Conservation (phyloP, 2,888 invertebrate species). For the Muschampia plurimacula region DNA sequence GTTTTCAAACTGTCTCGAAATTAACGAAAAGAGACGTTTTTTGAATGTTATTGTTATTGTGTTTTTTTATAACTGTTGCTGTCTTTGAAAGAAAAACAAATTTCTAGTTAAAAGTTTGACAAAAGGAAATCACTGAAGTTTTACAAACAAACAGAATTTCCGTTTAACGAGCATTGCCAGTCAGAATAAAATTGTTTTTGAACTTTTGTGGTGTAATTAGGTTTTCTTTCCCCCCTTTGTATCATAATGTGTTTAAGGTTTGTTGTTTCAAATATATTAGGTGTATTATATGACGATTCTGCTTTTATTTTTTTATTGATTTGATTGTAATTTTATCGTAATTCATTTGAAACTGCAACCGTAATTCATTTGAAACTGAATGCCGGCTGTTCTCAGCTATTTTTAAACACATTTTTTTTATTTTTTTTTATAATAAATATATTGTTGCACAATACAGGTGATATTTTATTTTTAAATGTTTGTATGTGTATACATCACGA, state of each 20-base stretch:
- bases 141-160: background rate
- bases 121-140: background rate
- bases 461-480: too few species aligned
- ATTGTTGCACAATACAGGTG: too few species aligned
- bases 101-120: background rate
- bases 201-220: background rate
- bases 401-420: too few species aligned
- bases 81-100: slow-evolving; percentile 5
- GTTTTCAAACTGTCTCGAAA: background rate
- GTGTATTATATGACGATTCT: background rate
- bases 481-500: too few species aligned
- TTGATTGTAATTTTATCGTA: too few species aligned
- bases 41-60: too few species aligned
- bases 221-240: background rate
- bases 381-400: too few species aligned
- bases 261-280: background rate
- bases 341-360: too few species aligned
- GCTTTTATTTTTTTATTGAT: too few species aligned
- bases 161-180: background rate
- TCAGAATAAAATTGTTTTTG: background rate
- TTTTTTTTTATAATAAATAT: too few species aligned
- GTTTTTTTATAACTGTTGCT: background rate
- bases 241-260: background rate
- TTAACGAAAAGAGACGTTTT: background rate
- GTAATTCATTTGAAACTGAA: too few species aligned